phyloP scores from a whole-genome alignment of 2,888 invertebrate species.

The Sphecodes monilicornis region DNA sequence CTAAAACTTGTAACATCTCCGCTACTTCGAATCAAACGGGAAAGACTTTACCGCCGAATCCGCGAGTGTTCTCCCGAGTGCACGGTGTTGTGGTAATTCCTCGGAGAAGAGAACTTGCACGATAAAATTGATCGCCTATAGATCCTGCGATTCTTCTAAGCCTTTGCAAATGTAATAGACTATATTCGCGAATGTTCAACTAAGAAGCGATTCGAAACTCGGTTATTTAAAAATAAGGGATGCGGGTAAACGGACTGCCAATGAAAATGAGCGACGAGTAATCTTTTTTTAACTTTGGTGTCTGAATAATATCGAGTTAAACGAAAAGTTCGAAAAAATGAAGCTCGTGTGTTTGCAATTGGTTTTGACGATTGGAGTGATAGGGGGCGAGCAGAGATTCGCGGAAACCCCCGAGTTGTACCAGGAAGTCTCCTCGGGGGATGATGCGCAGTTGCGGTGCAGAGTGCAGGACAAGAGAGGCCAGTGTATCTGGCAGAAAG shows the following conservation, averaged over 20 bases:
- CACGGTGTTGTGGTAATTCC: slow-evolving; percentile 20
- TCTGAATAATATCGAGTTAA: background rate
- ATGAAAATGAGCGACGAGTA: background rate
- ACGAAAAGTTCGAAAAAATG: slow-evolving; percentile 10
- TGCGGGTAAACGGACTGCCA: background rate
- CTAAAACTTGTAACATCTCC: background rate
- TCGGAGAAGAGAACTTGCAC: background rate
- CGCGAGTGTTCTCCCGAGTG: background rate
- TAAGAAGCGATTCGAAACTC: no score
- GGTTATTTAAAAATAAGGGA: background rate
- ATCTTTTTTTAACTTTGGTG: background rate
- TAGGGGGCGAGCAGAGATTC: slow-evolving; percentile 89
- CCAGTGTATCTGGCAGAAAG: slow-evolving; percentile 96
- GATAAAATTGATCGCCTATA: background rate
- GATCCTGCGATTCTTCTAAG: background rate
- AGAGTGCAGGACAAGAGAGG: slow-evolving; percentile 94
- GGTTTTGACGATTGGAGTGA: background rate
- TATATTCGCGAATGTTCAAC: background rate
- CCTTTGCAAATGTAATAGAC: background rate
- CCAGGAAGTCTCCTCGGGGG: slow-evolving; percentile 94
- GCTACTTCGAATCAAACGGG: background rate
- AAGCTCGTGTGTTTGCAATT: background rate
- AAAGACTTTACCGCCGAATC: background rate
- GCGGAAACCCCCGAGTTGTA: slow-evolving; percentile 92
- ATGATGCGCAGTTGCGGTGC: slow-evolving; percentile 93